A percentile compares a stretch with the other conserved stretches of the same genome.
phyloP scores from a whole-genome alignment of 2,888 invertebrate genomes.

The Melanotus villosus region DNA sequence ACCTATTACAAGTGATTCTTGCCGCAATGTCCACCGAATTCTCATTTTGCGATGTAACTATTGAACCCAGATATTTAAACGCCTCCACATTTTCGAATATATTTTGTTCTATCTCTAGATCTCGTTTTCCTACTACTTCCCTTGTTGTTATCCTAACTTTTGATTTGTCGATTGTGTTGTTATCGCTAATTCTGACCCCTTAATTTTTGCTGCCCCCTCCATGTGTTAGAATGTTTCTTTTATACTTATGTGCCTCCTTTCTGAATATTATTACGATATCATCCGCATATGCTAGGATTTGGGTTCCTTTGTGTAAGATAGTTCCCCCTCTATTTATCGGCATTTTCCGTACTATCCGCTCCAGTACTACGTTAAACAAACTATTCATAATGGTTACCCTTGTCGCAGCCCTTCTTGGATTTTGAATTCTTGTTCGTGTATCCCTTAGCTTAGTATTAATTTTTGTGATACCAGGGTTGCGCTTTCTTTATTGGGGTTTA shows the following conservation, averaged over 20 bases:
- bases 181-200: too few species aligned
- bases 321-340: conserved; percentile 2
- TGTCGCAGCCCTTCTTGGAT: neutral
- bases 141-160: neutral
- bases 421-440: conserved; percentile 2
- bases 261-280: too few species aligned
- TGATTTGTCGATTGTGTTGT: too few species aligned
- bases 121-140: neutral
- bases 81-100: neutral
- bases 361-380: too few species aligned
- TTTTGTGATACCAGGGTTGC: neutral
- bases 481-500: too few species aligned
- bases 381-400: neutral
- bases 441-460: conserved; percentile 5
- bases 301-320: too few species aligned
- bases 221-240: too few species aligned
- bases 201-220: too few species aligned
- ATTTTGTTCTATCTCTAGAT: neutral
- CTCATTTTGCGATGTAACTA: too few species aligned
- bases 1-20: neutral
- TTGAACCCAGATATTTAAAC: neutral
- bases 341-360: neutral
- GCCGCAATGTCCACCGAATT: neutral
- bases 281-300: too few species aligned
- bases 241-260: too few species aligned